Evolutionary conservation across 2,113 vertebrate genomes (phyloP).

Genomic region (Scortum barcoo): DNA sequence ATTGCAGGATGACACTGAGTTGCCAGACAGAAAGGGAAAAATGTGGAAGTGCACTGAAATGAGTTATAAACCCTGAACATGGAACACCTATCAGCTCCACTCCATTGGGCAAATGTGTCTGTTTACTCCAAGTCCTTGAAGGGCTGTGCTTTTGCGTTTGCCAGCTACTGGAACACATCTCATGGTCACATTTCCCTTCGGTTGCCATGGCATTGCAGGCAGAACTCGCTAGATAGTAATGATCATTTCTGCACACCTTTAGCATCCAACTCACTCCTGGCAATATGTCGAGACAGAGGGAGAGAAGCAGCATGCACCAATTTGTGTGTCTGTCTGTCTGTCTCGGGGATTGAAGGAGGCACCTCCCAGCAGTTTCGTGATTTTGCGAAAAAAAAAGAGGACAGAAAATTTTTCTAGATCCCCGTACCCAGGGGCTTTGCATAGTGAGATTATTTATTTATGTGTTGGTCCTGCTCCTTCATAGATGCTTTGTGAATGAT

Average conservation of each 20-base stretch:
- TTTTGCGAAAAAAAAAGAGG: constrained; percentile 13
- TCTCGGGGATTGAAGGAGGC: constrained; percentile 36
- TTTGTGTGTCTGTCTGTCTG: constrained; percentile 39
- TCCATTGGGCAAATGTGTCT: constrained; percentile 75
- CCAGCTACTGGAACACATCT: constrained; percentile 69
- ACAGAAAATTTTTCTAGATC: constrained; percentile 16
- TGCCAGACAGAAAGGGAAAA: constrained; percentile 14
- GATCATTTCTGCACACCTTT: constrained; percentile 70
- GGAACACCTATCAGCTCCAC: constrained; percentile 67
- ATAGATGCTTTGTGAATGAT: constrained; percentile 70
- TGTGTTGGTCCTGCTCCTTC: constrained; percentile 50
- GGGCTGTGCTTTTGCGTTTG: constrained; percentile 59
- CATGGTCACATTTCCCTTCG: constrained; percentile 70
- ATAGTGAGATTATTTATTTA: constrained; percentile 66
- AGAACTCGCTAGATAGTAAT: constrained; percentile 58
- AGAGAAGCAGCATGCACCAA: constrained; percentile 25
- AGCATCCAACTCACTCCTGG: constrained; percentile 57
- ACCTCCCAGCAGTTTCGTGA: not conserved
- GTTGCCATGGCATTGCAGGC: constrained; percentile 78
- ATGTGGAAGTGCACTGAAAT: constrained; percentile 53
- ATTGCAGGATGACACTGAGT: constrained; percentile 37
- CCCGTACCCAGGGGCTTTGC: constrained; percentile 35
- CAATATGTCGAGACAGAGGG: constrained; percentile 9
- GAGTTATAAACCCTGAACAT: constrained; percentile 63
- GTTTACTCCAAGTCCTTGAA: constrained; percentile 78